A percentile compares a stretch with the other conserved stretches of the same genome.
phyloP scores from a whole-genome alignment of 2,888 invertebrate genomes.

The Phaonia tiefii region DNA sequence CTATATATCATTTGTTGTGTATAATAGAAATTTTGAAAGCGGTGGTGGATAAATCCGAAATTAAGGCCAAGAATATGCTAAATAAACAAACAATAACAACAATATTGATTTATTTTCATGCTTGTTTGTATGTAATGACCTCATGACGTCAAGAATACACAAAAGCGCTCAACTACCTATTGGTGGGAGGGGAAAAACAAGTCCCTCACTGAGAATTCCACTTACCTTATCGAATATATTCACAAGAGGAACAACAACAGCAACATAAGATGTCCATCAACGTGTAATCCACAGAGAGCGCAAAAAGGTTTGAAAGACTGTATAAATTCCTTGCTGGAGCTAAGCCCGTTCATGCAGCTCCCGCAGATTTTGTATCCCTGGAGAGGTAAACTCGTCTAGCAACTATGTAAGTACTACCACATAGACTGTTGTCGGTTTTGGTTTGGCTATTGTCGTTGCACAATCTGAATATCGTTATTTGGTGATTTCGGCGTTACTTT shows the following conservation, averaged over 20 bases:
- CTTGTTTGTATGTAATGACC: background rate
- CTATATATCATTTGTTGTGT: background rate
- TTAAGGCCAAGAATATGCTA: constrained; percentile 54
- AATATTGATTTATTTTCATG: background rate
- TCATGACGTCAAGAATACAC: background rate
- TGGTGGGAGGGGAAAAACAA: background rate
- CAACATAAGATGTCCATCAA: background rate
- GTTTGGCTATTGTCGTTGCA: constrained; percentile 35
- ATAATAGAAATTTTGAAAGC: constrained; percentile 24
- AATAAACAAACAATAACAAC: constrained; percentile 14
- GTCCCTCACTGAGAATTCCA: constrained; percentile 10
- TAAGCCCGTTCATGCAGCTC: background rate
- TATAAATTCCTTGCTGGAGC: constrained; percentile 19
- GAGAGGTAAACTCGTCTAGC: constrained; percentile 37
- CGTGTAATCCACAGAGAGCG: constrained; percentile 13
- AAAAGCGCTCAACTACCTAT: too few species aligned
- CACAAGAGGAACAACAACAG: background rate
- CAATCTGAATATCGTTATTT: constrained; percentile 25
- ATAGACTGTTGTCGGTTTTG: constrained; percentile 48
- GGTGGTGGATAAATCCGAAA: constrained; percentile 19
- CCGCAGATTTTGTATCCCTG: background rate
- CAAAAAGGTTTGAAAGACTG: background rate
- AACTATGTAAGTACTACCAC: constrained; percentile 42
- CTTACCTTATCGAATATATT: constrained; percentile 6
- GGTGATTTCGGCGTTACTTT: too few species aligned